These are phyloP conservation scores for Pseudopodoces humilis DNA, from an alignment of 2,113 vertebrate species.

Conservation along the genomic window DNA sequence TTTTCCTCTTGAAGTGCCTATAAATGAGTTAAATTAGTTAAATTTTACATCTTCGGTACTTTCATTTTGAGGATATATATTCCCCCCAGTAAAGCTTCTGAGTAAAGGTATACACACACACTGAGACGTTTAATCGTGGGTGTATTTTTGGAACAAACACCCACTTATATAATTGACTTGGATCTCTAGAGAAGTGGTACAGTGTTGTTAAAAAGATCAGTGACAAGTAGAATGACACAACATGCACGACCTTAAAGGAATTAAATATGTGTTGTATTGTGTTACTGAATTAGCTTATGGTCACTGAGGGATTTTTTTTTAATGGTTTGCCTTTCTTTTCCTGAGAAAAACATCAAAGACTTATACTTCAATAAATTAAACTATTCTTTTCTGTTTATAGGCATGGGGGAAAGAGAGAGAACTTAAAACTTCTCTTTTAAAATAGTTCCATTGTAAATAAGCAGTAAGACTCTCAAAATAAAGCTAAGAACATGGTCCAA, in stretches of 20 bases:
- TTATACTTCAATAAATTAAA: neutral
- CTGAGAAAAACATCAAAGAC: neutral
- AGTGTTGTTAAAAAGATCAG: neutral
- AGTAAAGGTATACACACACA: neutral
- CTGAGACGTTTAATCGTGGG: neutral
- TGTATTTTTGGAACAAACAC: conserved; percentile 17
- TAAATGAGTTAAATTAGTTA: neutral
- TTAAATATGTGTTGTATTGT: neutral
- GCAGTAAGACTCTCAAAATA: neutral
- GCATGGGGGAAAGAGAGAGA: neutral
- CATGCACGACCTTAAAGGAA: neutral
- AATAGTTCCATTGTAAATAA: neutral
- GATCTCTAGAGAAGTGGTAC: neutral
- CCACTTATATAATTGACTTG: neutral
- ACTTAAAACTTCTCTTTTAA: neutral
- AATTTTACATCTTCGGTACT: neutral
- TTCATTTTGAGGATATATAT: neutral
- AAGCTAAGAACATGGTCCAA: neutral
- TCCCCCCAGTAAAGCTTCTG: neutral
- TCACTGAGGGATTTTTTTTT: neutral
- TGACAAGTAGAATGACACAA: neutral
- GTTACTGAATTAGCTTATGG: neutral
- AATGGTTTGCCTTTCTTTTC: neutral
- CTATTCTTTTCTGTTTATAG: neutral
- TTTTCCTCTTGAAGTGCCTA: neutral